Percentiles rank a stretch among this genome's conserved stretches.
Evolutionary conservation across 1,140 invertebrate genomes (phyloP).

Genomic region (Drosophila oshimai): DNA sequence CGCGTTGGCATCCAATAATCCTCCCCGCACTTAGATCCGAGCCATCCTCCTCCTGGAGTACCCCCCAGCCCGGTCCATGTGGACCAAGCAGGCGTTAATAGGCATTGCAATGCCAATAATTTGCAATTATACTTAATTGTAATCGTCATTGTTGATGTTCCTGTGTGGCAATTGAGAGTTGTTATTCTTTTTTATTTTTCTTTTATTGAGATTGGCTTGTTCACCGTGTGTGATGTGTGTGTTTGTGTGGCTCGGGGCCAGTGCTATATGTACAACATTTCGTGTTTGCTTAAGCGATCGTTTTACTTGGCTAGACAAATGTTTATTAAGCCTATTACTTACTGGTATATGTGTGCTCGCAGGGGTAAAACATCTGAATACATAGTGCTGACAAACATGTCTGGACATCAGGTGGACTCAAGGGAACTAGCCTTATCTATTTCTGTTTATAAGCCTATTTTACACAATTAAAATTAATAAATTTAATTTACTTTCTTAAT

Average conservation of each 20-base stretch:
- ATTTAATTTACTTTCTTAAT: too few relatives aligned
- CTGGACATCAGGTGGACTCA: not conserved
- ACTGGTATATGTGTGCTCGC: constrained; percentile 13
- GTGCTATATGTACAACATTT: constrained; percentile 68
- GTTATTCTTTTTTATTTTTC: constrained; percentile 35
- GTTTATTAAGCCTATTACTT: constrained; percentile 56
- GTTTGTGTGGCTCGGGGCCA: constrained; percentile 46
- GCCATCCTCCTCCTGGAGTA: not conserved
- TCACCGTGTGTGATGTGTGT: constrained; percentile 37
- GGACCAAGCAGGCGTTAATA: constrained; percentile 69
- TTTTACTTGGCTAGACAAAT: constrained; percentile 72
- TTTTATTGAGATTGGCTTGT: constrained; percentile 67
- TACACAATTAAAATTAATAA: not conserved
- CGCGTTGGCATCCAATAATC: constrained; percentile 65
- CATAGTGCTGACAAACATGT: not conserved
- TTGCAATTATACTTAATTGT: constrained; percentile 78
- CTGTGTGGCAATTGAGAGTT: constrained; percentile 36
- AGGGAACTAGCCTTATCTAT: not conserved
- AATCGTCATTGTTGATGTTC: constrained; percentile 54
- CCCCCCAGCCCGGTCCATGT: not conserved
- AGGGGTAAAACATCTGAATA: constrained; percentile 29
- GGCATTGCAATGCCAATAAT: constrained; percentile 77
- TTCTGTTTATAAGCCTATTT: not conserved
- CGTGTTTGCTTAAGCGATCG: constrained; percentile 65
- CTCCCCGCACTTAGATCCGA: not conserved